These are phyloP conservation scores for Neomorphus geoffroyi DNA, from an alignment of 2,797 vertebrate genomes.

Conservation along the genomic window DNA sequence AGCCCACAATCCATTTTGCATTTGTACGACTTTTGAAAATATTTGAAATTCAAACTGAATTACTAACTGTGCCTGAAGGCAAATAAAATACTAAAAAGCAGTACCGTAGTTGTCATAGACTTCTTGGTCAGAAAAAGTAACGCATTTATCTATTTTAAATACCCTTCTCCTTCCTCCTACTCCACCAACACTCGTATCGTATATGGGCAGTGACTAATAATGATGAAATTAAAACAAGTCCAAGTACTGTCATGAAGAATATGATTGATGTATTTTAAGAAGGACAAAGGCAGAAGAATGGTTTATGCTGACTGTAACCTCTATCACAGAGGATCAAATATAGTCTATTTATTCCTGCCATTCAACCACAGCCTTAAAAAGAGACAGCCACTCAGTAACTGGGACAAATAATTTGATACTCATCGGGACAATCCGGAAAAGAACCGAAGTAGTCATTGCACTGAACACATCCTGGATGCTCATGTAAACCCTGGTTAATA, in stretches of 20 bases:
- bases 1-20: background rate
- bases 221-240: background rate
- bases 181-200: background rate
- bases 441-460: background rate
- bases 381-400: background rate
- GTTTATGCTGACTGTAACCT: background rate
- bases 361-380: constrained; percentile 22
- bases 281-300: background rate
- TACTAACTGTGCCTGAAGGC: background rate
- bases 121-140: constrained; percentile 15
- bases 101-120: background rate
- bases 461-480: background rate
- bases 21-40: constrained; percentile 4
- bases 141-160: background rate
- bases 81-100: constrained; percentile 2
- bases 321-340: constrained; percentile 19
- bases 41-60: constrained; percentile 37
- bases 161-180: constrained; percentile 18
- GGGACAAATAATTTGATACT: constrained; percentile 6
- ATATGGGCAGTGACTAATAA: constrained; percentile 22
- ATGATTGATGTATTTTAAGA: background rate
- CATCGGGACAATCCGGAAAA: background rate
- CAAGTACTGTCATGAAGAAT: background rate
- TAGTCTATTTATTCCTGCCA: constrained; percentile 53
- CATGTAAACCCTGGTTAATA: background rate